phyloP scores from a whole-genome alignment of 2,888 invertebrate genomes.

The Globia sparganii region DNA sequence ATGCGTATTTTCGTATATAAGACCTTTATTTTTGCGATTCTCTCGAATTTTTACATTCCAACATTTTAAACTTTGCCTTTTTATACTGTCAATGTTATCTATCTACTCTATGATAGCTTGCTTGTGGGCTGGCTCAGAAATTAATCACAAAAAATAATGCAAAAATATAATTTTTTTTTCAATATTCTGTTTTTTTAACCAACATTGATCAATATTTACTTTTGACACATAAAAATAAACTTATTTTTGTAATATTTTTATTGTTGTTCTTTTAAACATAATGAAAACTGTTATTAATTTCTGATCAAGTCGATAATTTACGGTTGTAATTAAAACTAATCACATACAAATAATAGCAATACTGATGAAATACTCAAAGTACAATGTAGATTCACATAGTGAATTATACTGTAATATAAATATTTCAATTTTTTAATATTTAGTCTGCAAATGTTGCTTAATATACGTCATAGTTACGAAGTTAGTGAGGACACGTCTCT shows the following conservation, averaged over 20 bases:
- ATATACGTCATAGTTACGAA: slow-evolving; percentile 47
- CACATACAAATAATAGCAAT: slow-evolving; percentile 74
- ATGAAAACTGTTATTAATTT: slow-evolving; percentile 39
- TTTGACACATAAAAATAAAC: background rate
- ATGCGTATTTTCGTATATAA: slow-evolving; percentile 64
- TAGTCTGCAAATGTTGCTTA: slow-evolving; percentile 62
- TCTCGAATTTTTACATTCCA: slow-evolving; percentile 74
- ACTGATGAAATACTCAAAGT: slow-evolving; percentile 78
- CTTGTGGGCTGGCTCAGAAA: slow-evolving; percentile 61
- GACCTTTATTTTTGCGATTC: slow-evolving; percentile 71
- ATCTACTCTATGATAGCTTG: slow-evolving; percentile 64
- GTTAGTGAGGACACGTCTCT: slow-evolving; percentile 52
- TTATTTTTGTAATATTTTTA: slow-evolving; percentile 1
- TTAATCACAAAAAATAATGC: slow-evolving; percentile 27
- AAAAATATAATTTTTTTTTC: background rate
- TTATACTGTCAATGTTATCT: slow-evolving; percentile 65
- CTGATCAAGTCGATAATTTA: slow-evolving; percentile 54
- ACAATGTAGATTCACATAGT: slow-evolving; percentile 74
- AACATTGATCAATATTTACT: background rate
- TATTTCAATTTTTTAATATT: slow-evolving; percentile 54
- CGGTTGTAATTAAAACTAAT: slow-evolving; percentile 68
- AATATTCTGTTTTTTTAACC: background rate
- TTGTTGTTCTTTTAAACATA: background rate
- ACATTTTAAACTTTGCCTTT: slow-evolving; percentile 61
- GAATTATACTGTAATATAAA: slow-evolving; percentile 60